A percentile compares a stretch with the other conserved stretches of the same genome.
Evolutionary conservation across 2,888 invertebrate genomes (phyloP).

Genomic region (Sarcophaga subvicina): DNA sequence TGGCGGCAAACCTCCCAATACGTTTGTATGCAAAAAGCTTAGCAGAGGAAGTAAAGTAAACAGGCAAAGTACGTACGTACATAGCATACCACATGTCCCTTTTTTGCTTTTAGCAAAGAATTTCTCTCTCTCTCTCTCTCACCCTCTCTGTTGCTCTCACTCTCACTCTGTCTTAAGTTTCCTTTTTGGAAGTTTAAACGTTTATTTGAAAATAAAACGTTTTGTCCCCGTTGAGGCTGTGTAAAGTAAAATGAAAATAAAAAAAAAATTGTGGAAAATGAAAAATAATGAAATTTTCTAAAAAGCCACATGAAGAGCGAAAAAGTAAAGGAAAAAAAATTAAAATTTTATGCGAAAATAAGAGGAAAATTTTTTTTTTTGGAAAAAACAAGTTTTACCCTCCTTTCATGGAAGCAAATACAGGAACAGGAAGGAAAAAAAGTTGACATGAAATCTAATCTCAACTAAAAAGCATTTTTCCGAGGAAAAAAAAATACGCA

Average conservation of each 20-base stretch:
- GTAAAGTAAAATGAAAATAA: conserved; percentile 29
- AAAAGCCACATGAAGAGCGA: not conserved
- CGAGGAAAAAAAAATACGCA: not conserved
- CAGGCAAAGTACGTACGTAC: not conserved
- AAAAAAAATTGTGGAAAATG: conserved; percentile 21
- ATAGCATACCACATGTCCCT: not conserved
- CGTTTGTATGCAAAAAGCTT: not conserved
- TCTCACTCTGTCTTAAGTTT: not conserved
- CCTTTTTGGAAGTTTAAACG: not conserved
- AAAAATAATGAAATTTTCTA: conserved; percentile 38
- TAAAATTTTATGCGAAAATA: not conserved
- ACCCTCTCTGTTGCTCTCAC: not conserved
- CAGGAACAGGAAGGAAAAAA: conserved; percentile 16
- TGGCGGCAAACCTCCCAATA: no score
- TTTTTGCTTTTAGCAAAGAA: conserved; percentile 32
- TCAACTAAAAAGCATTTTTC: conserved; percentile 17
- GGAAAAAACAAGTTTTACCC: not conserved
- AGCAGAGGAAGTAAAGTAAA: not conserved
- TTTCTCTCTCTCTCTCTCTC: not conserved
- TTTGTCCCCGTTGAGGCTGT: conserved; percentile 45
- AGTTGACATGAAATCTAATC: conserved; percentile 49
- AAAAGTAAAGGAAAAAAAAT: not conserved
- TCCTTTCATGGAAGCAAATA: not conserved
- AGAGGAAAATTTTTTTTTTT: not conserved
- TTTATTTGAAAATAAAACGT: conserved; percentile 8